Evolutionary conservation across 2,888 invertebrate species (phyloP), one percentile per base, ranked within the genome.

Genomic region (Drosophila helvetica): DNA sequence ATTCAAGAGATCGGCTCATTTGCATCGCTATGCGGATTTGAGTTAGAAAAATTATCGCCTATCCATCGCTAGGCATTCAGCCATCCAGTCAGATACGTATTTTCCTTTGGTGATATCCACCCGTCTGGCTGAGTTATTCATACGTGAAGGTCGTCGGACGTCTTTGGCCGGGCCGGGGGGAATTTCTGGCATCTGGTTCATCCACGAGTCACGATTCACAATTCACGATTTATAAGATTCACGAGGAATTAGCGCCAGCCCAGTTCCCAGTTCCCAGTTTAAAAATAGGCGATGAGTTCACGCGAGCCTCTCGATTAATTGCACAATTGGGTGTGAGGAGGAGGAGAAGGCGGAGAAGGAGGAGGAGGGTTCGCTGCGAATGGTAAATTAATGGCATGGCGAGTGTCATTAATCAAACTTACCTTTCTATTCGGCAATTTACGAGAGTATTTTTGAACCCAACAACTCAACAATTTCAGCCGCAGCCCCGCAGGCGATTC

Each of bases 11-110:
- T 58, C 22, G 12, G 53, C 64, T 76, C 78, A 89, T 88, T 89
- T 86, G 80, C 82, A 86, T 88, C 63, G 80, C 76, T 80, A 89
- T 83, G 86, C 82, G 86, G 86, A 89, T 89, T 89, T 82, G 64
- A 76, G 71, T 73, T 72, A 82, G 74, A 79, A 74, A 79, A 79
- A 72, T 74, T 65, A 59, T 71, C 64, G 55, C 55, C 64, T 63
- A 66, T 66, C 65, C 48, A 33, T 33, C 12, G 33, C 33, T 33
- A 5, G 33, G 38, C 33, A 17, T 33, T 7, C 57, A 48, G 57
- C 33, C 33, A 42, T 25, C 46, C 33, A 54, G 33, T 46, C 62
- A 17, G 53, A 47, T 62, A 53, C 33, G 43, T 66, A 55, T 66
- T 63, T 66, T 52, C 60, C 45, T 51, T 33, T 43, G 61, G 66